Evolutionary conservation across 2,888 invertebrate genomes (phyloP), one percentile per base, ranked within the genome.

Genomic region (Monopis laevigella): DNA sequence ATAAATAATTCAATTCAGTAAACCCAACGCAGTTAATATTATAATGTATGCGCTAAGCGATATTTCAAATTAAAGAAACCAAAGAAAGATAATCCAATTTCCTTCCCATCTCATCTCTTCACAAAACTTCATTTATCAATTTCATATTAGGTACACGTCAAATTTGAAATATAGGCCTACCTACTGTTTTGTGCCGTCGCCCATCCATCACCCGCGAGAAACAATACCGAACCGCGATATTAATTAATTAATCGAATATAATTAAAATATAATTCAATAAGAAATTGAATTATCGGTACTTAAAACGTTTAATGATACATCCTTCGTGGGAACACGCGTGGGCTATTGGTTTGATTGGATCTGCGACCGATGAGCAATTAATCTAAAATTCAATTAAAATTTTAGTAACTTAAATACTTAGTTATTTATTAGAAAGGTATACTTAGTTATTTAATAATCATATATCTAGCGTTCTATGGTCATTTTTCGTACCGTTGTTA

Each of bases 211-310:
- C 24, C 16, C 28, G 21, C 21, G 30, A 24, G 16, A 34, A 32
- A 43, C 45, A 43, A 45, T 43, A 43, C 55, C 43, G 38, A 27
- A 48, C 43, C 45, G 51, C 51, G 56, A 59, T 59, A 66, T 68
- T 61, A 59, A 65, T 67, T 64, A 62, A 55, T 49, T 62, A 63
- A 66, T 65, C 62, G 51, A 49, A 54, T 43, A 53, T 65, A 66
- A 68, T 68, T 68, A 65, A 59, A 65, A 61, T 66, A 65, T 73
- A 70, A 73, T 72, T 68, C 62, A 73, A 73, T 73, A 66, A 65
- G 59, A 60, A 57, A 60, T 59, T 58, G 54, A 61, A 60, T 62
- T 65, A 63, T 52, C 45, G 48, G 18, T 18, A n/a, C n/a, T n/a
- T n/a, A 11, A 29, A 12, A 7, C 12, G 7, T 29, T 29, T 29